Evolutionary conservation across 2,113 vertebrate species (phyloP).

Genomic region (Psilopogon haemacephalus): DNA sequence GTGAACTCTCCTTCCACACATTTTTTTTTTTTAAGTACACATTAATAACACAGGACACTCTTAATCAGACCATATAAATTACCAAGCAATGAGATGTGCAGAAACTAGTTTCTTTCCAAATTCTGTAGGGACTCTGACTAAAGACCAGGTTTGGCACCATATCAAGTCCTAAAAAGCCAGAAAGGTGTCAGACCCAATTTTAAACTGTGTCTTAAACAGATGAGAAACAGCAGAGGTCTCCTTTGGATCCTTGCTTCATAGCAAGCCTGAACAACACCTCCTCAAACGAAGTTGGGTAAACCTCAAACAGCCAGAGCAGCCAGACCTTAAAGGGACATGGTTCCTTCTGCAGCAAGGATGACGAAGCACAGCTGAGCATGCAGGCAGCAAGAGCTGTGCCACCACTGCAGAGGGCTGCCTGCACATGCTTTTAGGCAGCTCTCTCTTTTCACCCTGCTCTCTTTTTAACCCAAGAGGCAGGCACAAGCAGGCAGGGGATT

Average conservation of each 20-base stretch:
- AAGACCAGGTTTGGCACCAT: not conserved
- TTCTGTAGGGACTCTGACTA: not conserved
- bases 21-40: not conserved
- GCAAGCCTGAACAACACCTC: not conserved
- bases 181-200: not conserved
- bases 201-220: not conserved
- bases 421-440: not conserved
- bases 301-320: not conserved
- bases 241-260: not conserved
- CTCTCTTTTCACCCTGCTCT: not conserved
- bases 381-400: not conserved
- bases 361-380: not conserved
- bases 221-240: not conserved
- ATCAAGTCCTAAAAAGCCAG: not conserved
- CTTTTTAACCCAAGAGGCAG: not conserved
- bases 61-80: not conserved
- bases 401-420: not conserved
- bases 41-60: not conserved
- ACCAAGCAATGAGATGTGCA: rapidly evolving
- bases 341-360: not conserved
- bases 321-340: not conserved
- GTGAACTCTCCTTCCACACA: not conserved
- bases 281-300: not conserved
- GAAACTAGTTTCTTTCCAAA: not conserved
- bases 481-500: not conserved